Conservation (phyloP, 2,797 vertebrate species). For the Epinephelus coioides region DNA sequence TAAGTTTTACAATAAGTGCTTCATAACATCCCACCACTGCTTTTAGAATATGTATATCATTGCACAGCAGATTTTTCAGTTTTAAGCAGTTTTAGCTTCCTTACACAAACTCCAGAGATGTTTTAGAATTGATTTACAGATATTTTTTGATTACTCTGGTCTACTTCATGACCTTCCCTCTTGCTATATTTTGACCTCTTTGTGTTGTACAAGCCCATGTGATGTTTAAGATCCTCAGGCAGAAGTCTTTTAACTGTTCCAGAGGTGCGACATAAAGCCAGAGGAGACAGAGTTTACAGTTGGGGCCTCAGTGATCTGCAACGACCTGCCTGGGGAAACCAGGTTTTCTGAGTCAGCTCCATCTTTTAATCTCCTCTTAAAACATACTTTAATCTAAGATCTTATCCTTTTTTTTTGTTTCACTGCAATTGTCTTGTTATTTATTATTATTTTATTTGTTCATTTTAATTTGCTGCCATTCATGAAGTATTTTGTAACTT, state of each 20-base stretch:
- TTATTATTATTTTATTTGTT: background rate
- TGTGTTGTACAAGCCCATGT: background rate
- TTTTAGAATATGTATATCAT: too few species aligned
- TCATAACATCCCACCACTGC: too few species aligned
- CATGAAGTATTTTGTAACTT: background rate
- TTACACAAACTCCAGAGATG: background rate
- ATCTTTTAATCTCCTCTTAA: background rate
- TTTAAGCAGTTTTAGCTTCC: background rate
- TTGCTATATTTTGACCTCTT: background rate
- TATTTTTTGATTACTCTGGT: background rate
- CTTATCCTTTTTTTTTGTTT: background rate
- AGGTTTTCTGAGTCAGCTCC: background rate
- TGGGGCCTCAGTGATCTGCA: slow-evolving; percentile 2
- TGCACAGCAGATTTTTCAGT: too few species aligned
- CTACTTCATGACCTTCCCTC: background rate
- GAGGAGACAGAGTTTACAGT: slow-evolving; percentile 10
- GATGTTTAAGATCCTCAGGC: background rate
- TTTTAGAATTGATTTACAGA: background rate
- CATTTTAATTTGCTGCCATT: background rate
- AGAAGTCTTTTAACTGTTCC: background rate
- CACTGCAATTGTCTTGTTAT: too few species aligned
- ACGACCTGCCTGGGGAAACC: background rate
- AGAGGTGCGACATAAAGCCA: background rate
- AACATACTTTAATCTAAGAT: background rate
- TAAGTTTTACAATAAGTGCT: too few species aligned